phyloP scores from a whole-genome alignment of 1,140 invertebrate genomes.

The Drosophila sp. region DNA sequence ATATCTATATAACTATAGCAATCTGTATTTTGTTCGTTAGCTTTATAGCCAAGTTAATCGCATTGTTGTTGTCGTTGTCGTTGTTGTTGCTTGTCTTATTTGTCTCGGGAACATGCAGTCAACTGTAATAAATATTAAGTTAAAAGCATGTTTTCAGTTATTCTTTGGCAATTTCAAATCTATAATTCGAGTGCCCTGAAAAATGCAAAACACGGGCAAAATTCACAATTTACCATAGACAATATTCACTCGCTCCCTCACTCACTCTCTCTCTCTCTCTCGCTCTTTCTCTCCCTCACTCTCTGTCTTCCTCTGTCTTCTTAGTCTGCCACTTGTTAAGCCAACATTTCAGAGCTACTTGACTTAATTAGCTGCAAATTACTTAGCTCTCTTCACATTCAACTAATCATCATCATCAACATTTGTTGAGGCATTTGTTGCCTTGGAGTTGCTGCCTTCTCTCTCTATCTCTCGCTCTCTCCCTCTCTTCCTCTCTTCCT shows the following conservation, averaged over 20 bases:
- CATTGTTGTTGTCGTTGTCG: background rate
- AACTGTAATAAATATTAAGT: slow-evolving; percentile 63
- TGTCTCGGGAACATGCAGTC: slow-evolving; percentile 44
- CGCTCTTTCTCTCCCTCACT: background rate
- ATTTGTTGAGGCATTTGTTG: slow-evolving; percentile 8
- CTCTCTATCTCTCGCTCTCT: background rate
- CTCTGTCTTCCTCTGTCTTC: background rate
- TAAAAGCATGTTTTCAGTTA: slow-evolving; percentile 43
- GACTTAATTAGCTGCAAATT: slow-evolving; percentile 66
- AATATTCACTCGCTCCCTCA: background rate
- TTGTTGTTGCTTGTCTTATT: background rate
- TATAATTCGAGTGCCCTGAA: slow-evolving; percentile 7
- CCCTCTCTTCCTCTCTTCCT: background rate
- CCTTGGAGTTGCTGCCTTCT: background rate
- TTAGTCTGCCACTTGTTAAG: background rate
- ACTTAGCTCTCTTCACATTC: slow-evolving; percentile 30
- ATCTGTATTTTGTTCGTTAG: too few relatives aligned
- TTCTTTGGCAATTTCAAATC: slow-evolving; percentile 22
- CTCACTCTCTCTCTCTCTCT: background rate
- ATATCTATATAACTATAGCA: too few relatives aligned
- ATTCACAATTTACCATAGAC: background rate
- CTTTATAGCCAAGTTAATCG: background rate
- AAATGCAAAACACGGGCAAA: slow-evolving; percentile 6
- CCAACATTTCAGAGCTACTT: slow-evolving; percentile 33
- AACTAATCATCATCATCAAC: slow-evolving; percentile 11